These are phyloP conservation scores for Cryptotermes secundus DNA, from an alignment of 1,140 invertebrate species.

Conservation along the genomic window DNA sequence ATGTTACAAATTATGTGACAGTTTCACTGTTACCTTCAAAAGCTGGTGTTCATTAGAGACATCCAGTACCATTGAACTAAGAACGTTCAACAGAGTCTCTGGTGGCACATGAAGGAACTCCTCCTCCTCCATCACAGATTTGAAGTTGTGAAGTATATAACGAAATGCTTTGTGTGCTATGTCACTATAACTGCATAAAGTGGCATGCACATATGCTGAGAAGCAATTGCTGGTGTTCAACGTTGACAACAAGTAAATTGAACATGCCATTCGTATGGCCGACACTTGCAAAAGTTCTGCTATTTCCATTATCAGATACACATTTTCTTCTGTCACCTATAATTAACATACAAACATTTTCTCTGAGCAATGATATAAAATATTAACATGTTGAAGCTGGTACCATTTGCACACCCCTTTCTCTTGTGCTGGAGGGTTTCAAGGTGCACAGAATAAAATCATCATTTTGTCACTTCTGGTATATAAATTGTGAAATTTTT, in stretches of 20 bases:
- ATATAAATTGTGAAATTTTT: too few species aligned
- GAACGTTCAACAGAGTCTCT: conserved; percentile 47
- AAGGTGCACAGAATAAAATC: too few species aligned
- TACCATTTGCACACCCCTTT: too few species aligned
- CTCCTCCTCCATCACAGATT: conserved; percentile 55
- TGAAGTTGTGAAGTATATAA: conserved; percentile 55
- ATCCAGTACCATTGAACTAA: conserved; percentile 41
- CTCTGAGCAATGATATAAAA: too few species aligned
- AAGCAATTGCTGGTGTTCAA: conserved; percentile 56
- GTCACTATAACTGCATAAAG: conserved; percentile 53
- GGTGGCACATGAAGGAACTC: conserved; percentile 57
- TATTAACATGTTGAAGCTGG: too few species aligned
- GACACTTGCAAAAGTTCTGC: conserved; percentile 54
- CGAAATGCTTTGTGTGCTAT: conserved; percentile 53
- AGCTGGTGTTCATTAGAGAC: conserved; percentile 42
- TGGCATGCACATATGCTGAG: conserved; percentile 55
- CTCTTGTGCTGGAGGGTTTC: too few species aligned
- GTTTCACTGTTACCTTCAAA: conserved; percentile 38
- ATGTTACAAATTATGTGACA: too few species aligned
- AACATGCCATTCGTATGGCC: conserved; percentile 51
- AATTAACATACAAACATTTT: conserved; percentile 25
- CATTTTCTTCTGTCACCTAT: conserved; percentile 55
- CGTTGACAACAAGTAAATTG: conserved; percentile 55
- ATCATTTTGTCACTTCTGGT: too few species aligned
- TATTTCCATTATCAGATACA: conserved; percentile 56